Base-by-base conservation (phyloP, 2,888 invertebrate genomes). In the Agonopterix alstromeriana region DNA sequence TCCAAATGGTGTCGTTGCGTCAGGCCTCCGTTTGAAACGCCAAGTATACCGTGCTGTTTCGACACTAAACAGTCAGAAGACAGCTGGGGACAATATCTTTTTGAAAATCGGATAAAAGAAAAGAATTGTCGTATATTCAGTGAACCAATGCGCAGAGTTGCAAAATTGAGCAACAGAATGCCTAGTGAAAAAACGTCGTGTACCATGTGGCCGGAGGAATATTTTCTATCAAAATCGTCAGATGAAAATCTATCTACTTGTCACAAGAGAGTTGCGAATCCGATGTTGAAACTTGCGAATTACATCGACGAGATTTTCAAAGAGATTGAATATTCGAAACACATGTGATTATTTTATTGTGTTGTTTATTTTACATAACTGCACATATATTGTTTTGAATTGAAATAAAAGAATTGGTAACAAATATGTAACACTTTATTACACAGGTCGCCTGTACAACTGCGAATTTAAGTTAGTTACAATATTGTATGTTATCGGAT, bases 341-440 rank as follows among this genome's bases (percentile, higher is more conserved):
- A 38, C 5, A 10, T 38, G n/a, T n/a, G 38, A n/a, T 38, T 38
- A 10, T 38, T 9, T 10, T 8, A 12, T 8, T 42, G 12, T 12
- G 10, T 42, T 42, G 10, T 42, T n/a, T 42, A 42, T n/a, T 42
- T 11, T 10, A 38, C 10, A n/a, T 4, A 38, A 10, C 38, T 38
- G n/a, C 36, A 10, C 10, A 42, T 35, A 10, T 35, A 12, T 10
- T 35, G 42, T 35, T 10, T 40, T 40, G 8, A 8, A 14, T 5
- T 35, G 2, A 52, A 65, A 60, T 69, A 71, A 69, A 57, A 57
- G 51, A 52, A 48, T 46, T 45, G 17, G 48, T 71, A 73, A 71
- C 73, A 77, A 78, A 77, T 77, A 78, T 74, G 77, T 77, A 82
- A 80, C 75, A 76, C 70, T 85, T 83, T 83, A 83, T 67, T 84